These are phyloP conservation scores for Pollimyrus isidori DNA, from an alignment of 2,113 vertebrate genomes.

Conservation along the genomic window DNA sequence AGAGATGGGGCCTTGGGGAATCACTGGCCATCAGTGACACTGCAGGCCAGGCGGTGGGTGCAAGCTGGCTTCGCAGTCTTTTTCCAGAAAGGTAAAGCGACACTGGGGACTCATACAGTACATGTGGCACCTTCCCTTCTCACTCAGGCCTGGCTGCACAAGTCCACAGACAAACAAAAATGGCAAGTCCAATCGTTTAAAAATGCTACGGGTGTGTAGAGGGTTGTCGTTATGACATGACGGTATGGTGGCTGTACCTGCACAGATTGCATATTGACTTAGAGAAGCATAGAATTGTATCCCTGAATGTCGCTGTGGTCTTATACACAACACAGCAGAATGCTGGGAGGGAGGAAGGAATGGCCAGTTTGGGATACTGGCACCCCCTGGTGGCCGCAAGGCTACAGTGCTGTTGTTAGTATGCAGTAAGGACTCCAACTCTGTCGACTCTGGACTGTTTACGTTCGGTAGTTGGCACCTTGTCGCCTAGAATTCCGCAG, in stretches of 20 bases:
- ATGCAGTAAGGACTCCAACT: not conserved
- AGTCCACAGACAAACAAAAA: slow-evolving; percentile 48
- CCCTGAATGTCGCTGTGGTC: slow-evolving; percentile 59
- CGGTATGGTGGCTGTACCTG: slow-evolving; percentile 39
- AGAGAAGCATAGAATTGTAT: slow-evolving; percentile 69
- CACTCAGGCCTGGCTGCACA: slow-evolving; percentile 35
- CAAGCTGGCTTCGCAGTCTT: not conserved
- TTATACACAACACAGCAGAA: not conserved
- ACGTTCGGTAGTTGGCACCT: not conserved
- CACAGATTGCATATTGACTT: slow-evolving; percentile 67
- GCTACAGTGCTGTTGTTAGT: not conserved
- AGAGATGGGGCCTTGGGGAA: not conserved
- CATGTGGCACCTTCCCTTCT: slow-evolving; percentile 46
- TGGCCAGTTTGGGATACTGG: not conserved
- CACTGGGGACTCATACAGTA: not conserved
- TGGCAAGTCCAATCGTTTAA: slow-evolving; percentile 15
- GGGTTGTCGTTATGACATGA: slow-evolving; percentile 46
- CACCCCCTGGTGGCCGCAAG: not conserved
- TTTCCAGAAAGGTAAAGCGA: not conserved
- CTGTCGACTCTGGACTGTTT: not conserved
- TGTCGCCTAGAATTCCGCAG: not conserved
- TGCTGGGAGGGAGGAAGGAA: not conserved
- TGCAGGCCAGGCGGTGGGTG: not conserved
- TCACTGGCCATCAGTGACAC: not conserved
- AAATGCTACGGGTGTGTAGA: slow-evolving; percentile 59